A percentile compares a stretch with the other conserved stretches of the same genome.
These are phyloP conservation scores for Bruchidius siliquastri DNA, from an alignment of 2,888 invertebrate genomes.

Conservation along the genomic window DNA sequence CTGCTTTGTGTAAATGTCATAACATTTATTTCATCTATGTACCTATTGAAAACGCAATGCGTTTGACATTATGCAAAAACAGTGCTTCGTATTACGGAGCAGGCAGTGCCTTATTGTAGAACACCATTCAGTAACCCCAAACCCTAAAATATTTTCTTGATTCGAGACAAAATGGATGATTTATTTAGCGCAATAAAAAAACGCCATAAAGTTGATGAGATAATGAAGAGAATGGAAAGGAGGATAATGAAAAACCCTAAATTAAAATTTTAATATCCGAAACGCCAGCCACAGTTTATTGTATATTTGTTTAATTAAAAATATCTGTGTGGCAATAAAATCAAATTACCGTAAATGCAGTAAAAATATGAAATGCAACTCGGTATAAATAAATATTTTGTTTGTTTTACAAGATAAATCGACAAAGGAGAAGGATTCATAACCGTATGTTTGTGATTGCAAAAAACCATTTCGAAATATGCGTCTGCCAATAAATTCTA, in stretches of 20 bases:
- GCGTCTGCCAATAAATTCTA: neutral
- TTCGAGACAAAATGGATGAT: constrained; percentile 1
- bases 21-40: too few species aligned
- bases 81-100: too few species aligned
- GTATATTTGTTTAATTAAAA: neutral
- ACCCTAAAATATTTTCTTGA: neutral
- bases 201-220: constrained; percentile 2
- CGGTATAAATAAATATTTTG: neutral
- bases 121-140: neutral
- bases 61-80: too few species aligned
- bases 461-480: neutral
- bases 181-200: constrained; percentile 1
- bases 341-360: neutral
- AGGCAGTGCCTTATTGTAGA: neutral
- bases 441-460: neutral
- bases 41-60: too few species aligned
- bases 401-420: neutral
- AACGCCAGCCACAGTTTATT: neutral
- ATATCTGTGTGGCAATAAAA: neutral
- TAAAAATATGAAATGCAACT: neutral
- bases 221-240: constrained; percentile 1
- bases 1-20: too few species aligned
- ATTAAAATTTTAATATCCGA: neutral
- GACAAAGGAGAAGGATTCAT: neutral
- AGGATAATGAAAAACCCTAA: constrained; percentile 13